These are phyloP conservation scores for Holcopasites calliopsidis DNA, from an alignment of 1,140 invertebrate species.

Conservation along the genomic window DNA sequence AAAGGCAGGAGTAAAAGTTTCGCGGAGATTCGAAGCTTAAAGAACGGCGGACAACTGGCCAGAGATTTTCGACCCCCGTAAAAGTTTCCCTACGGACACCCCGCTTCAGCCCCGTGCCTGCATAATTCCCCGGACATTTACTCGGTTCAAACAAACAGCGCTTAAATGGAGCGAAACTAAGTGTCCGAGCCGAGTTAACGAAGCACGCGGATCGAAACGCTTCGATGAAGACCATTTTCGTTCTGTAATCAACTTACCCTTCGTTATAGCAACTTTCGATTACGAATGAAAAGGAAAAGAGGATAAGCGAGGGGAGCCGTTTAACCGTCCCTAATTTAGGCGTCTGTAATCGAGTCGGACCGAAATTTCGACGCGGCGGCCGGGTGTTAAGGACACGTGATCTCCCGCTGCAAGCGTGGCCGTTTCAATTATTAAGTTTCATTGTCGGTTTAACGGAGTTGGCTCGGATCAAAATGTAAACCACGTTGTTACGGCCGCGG, in stretches of 20 bases:
- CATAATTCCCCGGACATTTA: neutral
- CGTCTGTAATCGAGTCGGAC: neutral
- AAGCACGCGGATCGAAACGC: neutral
- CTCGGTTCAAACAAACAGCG: neutral
- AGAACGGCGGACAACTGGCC: too few relatives aligned
- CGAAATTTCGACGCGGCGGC: neutral
- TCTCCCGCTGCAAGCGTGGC: neutral
- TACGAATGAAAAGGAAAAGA: neutral
- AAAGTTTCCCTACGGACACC: neutral
- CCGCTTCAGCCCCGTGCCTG: neutral
- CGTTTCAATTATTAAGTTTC: constrained; percentile 37
- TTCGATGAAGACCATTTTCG: neutral
- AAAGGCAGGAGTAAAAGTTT: neutral
- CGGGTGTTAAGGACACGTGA: neutral
- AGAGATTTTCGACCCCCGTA: neutral
- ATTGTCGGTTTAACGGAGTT: constrained; percentile 19
- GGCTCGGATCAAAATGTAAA: constrained; percentile 27
- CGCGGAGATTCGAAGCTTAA: neutral
- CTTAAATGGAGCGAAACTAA: constrained; percentile 16
- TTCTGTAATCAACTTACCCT: neutral
- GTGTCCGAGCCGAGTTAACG: constrained; percentile 4
- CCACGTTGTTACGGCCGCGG: constrained; percentile 4
- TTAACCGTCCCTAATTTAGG: neutral
- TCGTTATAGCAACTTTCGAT: neutral
- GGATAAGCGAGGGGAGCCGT: too few relatives aligned